Conservation (phyloP, 2,797 vertebrate genomes). For the Acipenser oxyrinchus region DNA sequence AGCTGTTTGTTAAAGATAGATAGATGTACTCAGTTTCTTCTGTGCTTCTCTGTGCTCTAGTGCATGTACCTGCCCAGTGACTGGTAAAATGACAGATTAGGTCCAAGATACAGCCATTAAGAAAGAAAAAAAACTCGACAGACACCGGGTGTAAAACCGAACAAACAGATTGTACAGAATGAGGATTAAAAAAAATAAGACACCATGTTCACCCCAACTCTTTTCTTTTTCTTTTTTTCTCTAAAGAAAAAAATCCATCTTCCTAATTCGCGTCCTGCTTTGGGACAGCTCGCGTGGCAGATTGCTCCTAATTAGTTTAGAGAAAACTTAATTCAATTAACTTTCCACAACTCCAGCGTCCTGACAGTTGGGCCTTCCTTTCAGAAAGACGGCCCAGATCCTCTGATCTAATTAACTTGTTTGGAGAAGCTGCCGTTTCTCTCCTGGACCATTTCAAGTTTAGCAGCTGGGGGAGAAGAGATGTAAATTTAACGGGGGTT, state of each 20-base stretch:
- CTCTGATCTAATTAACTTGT: slow-evolving; percentile 83
- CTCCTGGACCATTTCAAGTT: slow-evolving; percentile 45
- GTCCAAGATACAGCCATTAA: slow-evolving; percentile 14
- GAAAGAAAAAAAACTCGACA: slow-evolving; percentile 9
- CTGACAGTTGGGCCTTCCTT: slow-evolving; percentile 75
- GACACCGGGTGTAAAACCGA: slow-evolving; percentile 21
- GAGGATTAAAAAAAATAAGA: slow-evolving; percentile 55
- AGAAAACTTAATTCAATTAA: slow-evolving; percentile 84
- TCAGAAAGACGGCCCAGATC: slow-evolving; percentile 68
- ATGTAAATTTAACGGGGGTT: slow-evolving; percentile 7
- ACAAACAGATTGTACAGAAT: slow-evolving; percentile 34
- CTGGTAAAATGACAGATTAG: slow-evolving; percentile 16
- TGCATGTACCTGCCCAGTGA: background rate
- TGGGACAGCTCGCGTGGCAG: slow-evolving; percentile 83
- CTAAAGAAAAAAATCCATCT: slow-evolving; percentile 67
- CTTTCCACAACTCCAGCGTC: slow-evolving; percentile 80
- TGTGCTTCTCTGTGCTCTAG: too few relatives aligned
- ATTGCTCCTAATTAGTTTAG: slow-evolving; percentile 92
- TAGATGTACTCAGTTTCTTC: too few relatives aligned
- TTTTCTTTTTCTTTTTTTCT: slow-evolving; percentile 31
- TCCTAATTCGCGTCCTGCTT: slow-evolving; percentile 68
- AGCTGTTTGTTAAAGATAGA: too few relatives aligned
- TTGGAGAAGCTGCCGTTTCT: slow-evolving; percentile 69
- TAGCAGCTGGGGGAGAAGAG: slow-evolving; percentile 52
- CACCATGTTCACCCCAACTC: slow-evolving; percentile 28